These are phyloP conservation scores for Chamaetylas fuelleborni DNA, from an alignment of 2,113 vertebrate genomes.

Conservation along the genomic window DNA sequence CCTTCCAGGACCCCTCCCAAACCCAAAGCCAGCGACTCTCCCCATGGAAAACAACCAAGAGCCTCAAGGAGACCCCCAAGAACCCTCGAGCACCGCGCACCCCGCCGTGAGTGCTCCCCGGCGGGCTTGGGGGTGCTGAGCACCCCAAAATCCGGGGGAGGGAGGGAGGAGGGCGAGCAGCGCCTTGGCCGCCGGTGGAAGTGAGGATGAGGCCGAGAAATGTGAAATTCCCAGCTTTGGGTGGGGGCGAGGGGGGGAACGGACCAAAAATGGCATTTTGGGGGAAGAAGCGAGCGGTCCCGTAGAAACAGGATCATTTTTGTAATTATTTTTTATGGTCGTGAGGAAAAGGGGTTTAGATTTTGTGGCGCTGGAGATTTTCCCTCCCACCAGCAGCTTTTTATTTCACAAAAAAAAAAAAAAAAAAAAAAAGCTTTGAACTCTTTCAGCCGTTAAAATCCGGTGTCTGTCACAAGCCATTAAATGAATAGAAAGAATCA, in stretches of 20 bases:
- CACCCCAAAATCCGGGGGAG: not conserved
- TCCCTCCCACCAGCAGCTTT: not conserved
- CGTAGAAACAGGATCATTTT: not conserved
- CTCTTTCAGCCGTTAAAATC: not conserved
- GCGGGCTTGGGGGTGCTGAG: rapidly evolving
- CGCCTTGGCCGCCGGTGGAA: not conserved
- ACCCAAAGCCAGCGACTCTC: not conserved
- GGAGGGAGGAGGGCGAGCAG: not conserved
- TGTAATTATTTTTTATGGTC: not conserved
- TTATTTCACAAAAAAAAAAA: not conserved
- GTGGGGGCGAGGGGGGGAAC: no score
- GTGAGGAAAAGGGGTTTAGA: no score
- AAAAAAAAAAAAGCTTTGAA: not conserved
- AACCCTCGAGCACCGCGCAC: not conserved
- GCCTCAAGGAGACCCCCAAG: not conserved
- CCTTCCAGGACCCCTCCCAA: not conserved
- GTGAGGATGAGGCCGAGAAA: not conserved
- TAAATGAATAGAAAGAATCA: not conserved
- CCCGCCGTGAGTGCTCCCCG: not conserved
- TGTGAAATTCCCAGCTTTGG: not conserved
- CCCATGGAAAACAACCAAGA: not conserved
- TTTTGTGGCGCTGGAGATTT: not conserved
- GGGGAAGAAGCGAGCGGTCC: not conserved
- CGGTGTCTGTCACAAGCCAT: not conserved
- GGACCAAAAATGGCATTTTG: not conserved